Base-by-base conservation (phyloP, 2,113 vertebrate genomes). In the Dermatemys mawii region DNA sequence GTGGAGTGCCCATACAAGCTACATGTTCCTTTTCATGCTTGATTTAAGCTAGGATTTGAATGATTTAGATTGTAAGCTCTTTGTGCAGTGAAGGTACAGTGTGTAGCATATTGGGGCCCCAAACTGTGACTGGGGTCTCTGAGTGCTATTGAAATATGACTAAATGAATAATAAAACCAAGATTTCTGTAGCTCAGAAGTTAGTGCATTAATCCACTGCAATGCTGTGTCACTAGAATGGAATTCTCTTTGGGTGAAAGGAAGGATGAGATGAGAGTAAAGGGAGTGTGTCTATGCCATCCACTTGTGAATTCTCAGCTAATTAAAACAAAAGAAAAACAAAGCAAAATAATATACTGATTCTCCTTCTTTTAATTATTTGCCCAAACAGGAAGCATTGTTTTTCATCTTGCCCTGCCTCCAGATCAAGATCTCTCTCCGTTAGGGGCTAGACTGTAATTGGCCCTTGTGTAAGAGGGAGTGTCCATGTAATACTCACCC, bases 401-500 rank as follows among this genome's bases (percentile, higher is more conserved):
- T 55, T 27, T 41, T 81, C 79, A 55, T 48, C 21, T 83, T 81
- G 27, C 73, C 11, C 2, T 63, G 2, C n/a, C 5, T 22, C 11
- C 9, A 35, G 2, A 3, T 1, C 24, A 16, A 1, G 10, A 0
- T 27, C 24, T 2, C 5, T 81, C 46, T n/a, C 55, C 2, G 5
- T 10, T 84, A 22, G 50, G 32, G 7, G 29, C 21, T 78, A 38
- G 49, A 3, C 17, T 0, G 0, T 17, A 16, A 2, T 12, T 67
- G 41, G 19, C 19, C 83, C 13, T 81, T 22, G 6, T 14, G 44
- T 0, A 0, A 2, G 35, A 17, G 2, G 0, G 6, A 1, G 4
- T 10, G 1, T 8, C 6, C 29, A 17, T 10, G 6, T 22, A 1
- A 0, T 0, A 5, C 89, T 32, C 19, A 19, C 6, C 49, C n/a